Evolutionary conservation across 2,888 invertebrate genomes (phyloP).

Genomic region (Pemphredon lugubris): DNA sequence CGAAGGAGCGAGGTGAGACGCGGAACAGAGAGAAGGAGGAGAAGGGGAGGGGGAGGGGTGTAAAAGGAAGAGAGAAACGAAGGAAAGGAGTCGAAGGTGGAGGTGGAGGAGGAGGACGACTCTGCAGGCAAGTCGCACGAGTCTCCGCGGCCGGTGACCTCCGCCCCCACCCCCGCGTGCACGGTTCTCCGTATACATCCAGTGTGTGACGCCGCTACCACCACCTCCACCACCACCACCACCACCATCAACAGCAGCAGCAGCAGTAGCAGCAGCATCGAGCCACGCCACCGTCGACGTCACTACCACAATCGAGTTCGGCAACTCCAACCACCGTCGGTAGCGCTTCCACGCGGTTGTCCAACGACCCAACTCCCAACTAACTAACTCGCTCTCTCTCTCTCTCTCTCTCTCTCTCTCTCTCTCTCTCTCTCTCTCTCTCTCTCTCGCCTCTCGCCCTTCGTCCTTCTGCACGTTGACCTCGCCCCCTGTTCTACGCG

Average conservation of each 20-base stretch:
- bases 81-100: slow-evolving; percentile 17
- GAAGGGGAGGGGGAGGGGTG: slow-evolving; percentile 39
- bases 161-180: slow-evolving; percentile 66
- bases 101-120: slow-evolving; percentile 56
- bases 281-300: not conserved
- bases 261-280: not conserved
- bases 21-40: slow-evolving; percentile 33
- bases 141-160: slow-evolving; percentile 75
- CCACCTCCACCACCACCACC: slow-evolving; percentile 2
- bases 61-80: slow-evolving; percentile 1
- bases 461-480: slow-evolving; percentile 12
- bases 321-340: slow-evolving; percentile 1
- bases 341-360: slow-evolving; percentile 16
- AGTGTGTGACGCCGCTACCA: slow-evolving; percentile 25
- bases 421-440: slow-evolving; percentile 17
- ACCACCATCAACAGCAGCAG: not conserved
- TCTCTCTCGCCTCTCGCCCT: slow-evolving; percentile 4
- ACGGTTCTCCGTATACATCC: slow-evolving; percentile 30
- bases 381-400: not conserved
- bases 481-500: slow-evolving; percentile 4
- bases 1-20: not conserved
- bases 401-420: slow-evolving; percentile 24
- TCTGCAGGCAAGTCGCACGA: slow-evolving; percentile 70
- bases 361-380: slow-evolving; percentile 4
- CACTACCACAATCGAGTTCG: not conserved